Evolutionary conservation across 2,113 vertebrate species (phyloP).

Genomic region (Setophaga coronata): DNA sequence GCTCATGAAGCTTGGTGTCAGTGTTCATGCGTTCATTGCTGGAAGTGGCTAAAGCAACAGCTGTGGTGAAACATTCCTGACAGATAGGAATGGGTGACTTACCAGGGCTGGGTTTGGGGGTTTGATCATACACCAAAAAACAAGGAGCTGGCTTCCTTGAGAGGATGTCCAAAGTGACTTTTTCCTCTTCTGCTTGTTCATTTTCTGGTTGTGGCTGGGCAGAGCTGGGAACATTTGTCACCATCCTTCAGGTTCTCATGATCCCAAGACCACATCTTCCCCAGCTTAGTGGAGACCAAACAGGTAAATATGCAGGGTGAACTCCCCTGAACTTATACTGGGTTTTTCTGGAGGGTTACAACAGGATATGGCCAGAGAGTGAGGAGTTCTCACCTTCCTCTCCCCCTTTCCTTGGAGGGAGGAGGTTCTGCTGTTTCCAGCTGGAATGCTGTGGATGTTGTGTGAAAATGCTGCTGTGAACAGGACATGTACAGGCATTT

Average conservation of each 20-base stretch:
- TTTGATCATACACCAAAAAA: background rate
- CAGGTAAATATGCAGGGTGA: background rate
- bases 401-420: background rate
- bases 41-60: background rate
- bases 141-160: background rate
- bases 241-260: background rate
- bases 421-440: background rate
- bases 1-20: background rate
- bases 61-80: background rate
- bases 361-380: background rate
- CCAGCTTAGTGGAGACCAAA: background rate
- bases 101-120: background rate
- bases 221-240: background rate
- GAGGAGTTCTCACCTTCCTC: background rate
- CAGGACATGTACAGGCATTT: background rate
- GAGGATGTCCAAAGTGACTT: background rate
- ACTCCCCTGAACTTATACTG: background rate
- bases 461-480: background rate
- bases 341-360: background rate
- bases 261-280: rapidly evolving
- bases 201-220: background rate
- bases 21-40: background rate
- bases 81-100: background rate
- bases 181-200: background rate
- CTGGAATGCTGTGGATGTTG: background rate